phyloP scores from a whole-genome alignment of 2,888 invertebrate species.

The Calameuta pallipes region DNA sequence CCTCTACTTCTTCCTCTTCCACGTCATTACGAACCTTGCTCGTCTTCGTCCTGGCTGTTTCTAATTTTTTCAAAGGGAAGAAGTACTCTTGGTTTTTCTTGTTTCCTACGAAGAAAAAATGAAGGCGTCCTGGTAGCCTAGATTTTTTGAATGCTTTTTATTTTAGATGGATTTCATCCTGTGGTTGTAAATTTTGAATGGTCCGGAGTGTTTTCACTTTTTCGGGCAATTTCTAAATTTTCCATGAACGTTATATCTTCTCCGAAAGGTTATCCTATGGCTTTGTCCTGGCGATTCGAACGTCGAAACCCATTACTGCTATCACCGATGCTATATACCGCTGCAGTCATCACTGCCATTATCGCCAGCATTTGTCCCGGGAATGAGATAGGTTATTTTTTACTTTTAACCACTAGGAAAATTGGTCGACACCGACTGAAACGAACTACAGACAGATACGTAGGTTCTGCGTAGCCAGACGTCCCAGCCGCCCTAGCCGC shows the following conservation, averaged over 20 bases:
- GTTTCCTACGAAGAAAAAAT: not conserved
- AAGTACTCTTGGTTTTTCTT: not conserved
- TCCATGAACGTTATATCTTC: not conserved
- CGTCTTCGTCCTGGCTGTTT: not conserved
- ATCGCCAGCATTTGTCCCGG: not conserved
- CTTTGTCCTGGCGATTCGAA: not conserved
- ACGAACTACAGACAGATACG: not conserved
- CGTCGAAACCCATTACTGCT: not conserved
- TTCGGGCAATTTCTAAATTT: not conserved
- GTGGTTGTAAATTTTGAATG: not conserved
- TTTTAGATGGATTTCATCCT: not conserved
- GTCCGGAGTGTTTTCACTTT: not conserved
- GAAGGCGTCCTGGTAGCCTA: not conserved
- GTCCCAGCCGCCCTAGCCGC: slow-evolving; percentile 1
- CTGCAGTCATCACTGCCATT: not conserved
- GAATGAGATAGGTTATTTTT: not conserved
- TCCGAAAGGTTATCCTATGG: not conserved
- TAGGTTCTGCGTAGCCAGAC: not conserved
- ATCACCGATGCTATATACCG: not conserved
- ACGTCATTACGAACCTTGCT: not conserved
- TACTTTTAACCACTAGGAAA: not conserved
- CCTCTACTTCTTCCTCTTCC: not conserved
- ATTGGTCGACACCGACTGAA: not conserved
- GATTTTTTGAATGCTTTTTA: not conserved
- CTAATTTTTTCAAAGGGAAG: not conserved